Percentiles rank a stretch among this genome's conserved stretches.
phyloP scores from a whole-genome alignment of 2,888 invertebrate species.

The Siphonodentalium dalli region DNA sequence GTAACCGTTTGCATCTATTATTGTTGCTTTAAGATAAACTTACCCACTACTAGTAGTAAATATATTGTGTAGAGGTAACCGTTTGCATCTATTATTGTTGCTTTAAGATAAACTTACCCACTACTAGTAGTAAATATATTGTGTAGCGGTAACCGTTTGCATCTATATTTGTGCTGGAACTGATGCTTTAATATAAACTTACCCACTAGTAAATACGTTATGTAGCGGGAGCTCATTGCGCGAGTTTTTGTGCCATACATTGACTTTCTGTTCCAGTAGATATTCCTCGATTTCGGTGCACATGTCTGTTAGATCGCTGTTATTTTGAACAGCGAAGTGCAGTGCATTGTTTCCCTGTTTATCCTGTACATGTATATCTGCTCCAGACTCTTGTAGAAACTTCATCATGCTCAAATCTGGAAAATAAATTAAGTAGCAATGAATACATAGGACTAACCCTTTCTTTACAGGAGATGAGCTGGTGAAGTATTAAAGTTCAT shows the following conservation, averaged over 20 bases:
- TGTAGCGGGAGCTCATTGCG: slow-evolving; percentile 66
- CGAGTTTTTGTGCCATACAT: slow-evolving; percentile 58
- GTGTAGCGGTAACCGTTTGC: too few relatives aligned
- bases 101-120: too few relatives aligned
- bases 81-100: too few relatives aligned
- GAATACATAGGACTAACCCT: too few relatives aligned
- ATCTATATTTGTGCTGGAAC: neutral
- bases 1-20: too few relatives aligned
- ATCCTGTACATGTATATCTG: slow-evolving; percentile 46
- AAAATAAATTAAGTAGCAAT: too few relatives aligned
- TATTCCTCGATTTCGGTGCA: slow-evolving; percentile 66
- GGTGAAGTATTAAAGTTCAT: too few relatives aligned
- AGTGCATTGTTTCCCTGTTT: slow-evolving; percentile 62
- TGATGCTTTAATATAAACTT: slow-evolving; percentile 7
- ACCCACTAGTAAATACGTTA: slow-evolving; percentile 65
- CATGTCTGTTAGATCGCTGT: slow-evolving; percentile 64
- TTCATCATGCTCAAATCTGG: too few relatives aligned
- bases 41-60: neutral
- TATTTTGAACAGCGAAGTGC: slow-evolving; percentile 66
- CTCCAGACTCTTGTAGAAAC: slow-evolving; percentile 54
- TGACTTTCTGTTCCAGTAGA: slow-evolving; percentile 63
- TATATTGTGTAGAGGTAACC: too few relatives aligned
- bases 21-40: too few relatives aligned
- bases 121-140: too few relatives aligned
- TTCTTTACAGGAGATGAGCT: too few relatives aligned